Conservation (phyloP, 2,888 invertebrate species). For the Cybosia mesomella region DNA sequence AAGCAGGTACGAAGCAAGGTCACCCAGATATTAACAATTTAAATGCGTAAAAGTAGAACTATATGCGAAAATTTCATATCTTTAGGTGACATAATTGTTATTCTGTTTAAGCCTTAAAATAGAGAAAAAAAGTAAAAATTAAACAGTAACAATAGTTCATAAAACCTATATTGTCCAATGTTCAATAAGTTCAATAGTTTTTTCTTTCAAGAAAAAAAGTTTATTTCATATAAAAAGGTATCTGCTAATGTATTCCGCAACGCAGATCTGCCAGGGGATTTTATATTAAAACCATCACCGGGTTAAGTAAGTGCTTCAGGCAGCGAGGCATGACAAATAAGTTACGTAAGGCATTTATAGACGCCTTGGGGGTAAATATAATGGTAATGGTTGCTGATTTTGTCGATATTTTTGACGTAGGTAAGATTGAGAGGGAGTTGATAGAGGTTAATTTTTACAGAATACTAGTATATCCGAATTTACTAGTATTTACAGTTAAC, state of each 20-base stretch:
- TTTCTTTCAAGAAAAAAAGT: background rate
- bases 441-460: background rate
- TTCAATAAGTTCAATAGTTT: background rate
- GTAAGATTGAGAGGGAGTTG: constrained; percentile 2
- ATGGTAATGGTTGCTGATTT: constrained; percentile 29
- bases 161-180: background rate
- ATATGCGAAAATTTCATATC: no score
- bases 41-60: no score
- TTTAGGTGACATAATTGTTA: no score
- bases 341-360: constrained; percentile 51
- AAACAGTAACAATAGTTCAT: no score
- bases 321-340: constrained; percentile 55
- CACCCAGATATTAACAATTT: no score
- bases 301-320: constrained; percentile 52
- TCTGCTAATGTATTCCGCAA: background rate
- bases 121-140: no score
- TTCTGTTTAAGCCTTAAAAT: no score
- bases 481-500: no score
- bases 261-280: constrained; percentile 33
- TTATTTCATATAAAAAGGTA: background rate
- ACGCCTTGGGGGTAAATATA: constrained; percentile 33
- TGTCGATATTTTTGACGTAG: constrained; percentile 19
- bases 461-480: no score
- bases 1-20: no score
- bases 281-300: constrained; percentile 47